Evolutionary conservation across 2,888 invertebrate species (phyloP), one percentile per base, ranked within the genome.

Genomic region (Tachystola acroxantha): DNA sequence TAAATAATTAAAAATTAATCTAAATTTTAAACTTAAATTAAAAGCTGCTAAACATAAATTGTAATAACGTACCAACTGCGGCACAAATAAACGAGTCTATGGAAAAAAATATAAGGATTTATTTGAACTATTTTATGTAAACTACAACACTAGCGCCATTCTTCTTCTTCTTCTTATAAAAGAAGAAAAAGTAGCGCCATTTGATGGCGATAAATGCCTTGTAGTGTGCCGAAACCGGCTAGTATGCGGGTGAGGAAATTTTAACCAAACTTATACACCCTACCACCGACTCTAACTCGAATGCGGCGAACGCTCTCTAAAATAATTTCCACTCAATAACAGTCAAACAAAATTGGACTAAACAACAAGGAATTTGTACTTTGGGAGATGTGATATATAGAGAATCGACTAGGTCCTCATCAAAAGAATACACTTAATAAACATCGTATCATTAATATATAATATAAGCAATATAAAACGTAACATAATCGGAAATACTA

Each of bases 311-410:
- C 34, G 25, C 37, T 16, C 34, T 34, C 68, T 82, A 84, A 84
- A 85, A 77, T 81, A 84, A 85, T 85, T 84, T 84, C 70, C 75
- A 82, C 77, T 79, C 71, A 76, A 78, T 81, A 85, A 86, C 86
- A 85, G 75, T 80, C 71, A 86, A 86, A 85, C 81, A 86, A 85
- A 86, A 88, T 88, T 88, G 85, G 85, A 87, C 87, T 88, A 88
- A 87, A 88, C 86, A 88, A 88, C 88, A 87, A 88, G 87, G 81
- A 84, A 87, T 88, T 88, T 88, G 87, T 88, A 88, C 88, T 88
- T 88, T 87, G 87, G 85, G 85, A 86, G 72, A 81, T 85, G 86
- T 87, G 86, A 86, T 86, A 86, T 85, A 81, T 74, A 81, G 84
- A 84, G 86, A 86, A 81, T 76, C 86, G 88, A 87, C 87, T 88